Base-by-base conservation (phyloP, 2,113 vertebrate genomes). In the Ochotona curzoniae region DNA sequence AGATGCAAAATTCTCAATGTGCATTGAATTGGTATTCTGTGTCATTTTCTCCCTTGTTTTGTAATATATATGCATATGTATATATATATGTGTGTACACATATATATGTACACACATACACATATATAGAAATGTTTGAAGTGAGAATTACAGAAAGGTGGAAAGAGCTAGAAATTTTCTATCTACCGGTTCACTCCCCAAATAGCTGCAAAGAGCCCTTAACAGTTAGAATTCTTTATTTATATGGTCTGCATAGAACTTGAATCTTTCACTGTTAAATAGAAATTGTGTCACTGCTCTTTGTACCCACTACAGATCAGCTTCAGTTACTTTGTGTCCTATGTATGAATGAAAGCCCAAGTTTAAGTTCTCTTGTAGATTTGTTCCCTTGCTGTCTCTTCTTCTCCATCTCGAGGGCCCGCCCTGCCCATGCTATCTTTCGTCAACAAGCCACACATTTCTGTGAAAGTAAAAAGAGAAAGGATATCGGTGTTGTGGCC, bases 1-100 rank as follows among this genome's bases (percentile, higher is more conserved):
- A 94, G 87, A 90, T 83, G 2, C 83, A 88, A 83, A 91, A 79
- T 49, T 49, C 28, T 90, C 54, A 25, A 66, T 63, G 25, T 83
- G 2, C 32, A 44, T 38, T 88, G 35, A 89, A n/a, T 90, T 51
- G 13, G 64, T 90, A 35, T 8, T 92, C 67, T 82, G 81, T 1
- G 0, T 84, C 79, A 60, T 49, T 67, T 89, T 69, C 78, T 89
- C 76, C 80, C 94, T 57, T 64, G 63, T 57, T 18, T 57, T 57
- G 18, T 44, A 44, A 44, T 44, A 66, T 51, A 91, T 35, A 49
- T n/a, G n/a, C n/a, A n/a, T 44, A 44, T 44, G 38, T 44, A 44
- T 44, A 44, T 44, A 44, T 44, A 44, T 44, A 44, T 44, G 38
- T 44, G 38, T 44, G 38, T 44, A 44, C 6, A 44, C 38, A 44